A percentile compares a stretch with the other conserved stretches of the same genome.
Conservation (phyloP, 2,797 vertebrate species). For the Garrulus glandarius region DNA sequence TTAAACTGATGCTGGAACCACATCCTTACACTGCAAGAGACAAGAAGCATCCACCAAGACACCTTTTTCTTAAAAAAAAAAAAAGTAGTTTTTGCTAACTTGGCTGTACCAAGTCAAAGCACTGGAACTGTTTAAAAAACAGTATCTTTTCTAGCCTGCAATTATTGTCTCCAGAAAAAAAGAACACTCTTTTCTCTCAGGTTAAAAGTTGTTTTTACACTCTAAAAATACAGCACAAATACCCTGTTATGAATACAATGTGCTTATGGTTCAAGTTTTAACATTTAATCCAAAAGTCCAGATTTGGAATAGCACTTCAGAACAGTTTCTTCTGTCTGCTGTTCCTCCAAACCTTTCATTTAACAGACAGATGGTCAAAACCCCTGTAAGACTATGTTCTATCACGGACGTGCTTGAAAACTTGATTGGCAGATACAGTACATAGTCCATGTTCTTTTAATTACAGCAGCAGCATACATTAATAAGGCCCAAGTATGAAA, state of each 20-base stretch:
- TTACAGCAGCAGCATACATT: neutral
- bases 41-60: neutral
- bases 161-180: neutral
- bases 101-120: neutral
- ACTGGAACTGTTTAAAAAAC: neutral
- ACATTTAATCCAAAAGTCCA: neutral
- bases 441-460: neutral
- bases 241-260: neutral
- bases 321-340: neutral
- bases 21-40: neutral
- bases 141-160: neutral
- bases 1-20: neutral
- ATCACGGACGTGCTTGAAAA: neutral
- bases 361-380: neutral
- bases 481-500: slow-evolving; percentile 19
- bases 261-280: neutral
- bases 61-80: too few species aligned
- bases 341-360: neutral
- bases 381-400: neutral
- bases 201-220: neutral
- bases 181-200: neutral
- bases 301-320: neutral
- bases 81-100: neutral
- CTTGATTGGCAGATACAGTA: neutral
- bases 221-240: neutral